These are phyloP conservation scores for Picus viridis DNA, from an alignment of 2,797 vertebrate genomes.

Conservation along the genomic window DNA sequence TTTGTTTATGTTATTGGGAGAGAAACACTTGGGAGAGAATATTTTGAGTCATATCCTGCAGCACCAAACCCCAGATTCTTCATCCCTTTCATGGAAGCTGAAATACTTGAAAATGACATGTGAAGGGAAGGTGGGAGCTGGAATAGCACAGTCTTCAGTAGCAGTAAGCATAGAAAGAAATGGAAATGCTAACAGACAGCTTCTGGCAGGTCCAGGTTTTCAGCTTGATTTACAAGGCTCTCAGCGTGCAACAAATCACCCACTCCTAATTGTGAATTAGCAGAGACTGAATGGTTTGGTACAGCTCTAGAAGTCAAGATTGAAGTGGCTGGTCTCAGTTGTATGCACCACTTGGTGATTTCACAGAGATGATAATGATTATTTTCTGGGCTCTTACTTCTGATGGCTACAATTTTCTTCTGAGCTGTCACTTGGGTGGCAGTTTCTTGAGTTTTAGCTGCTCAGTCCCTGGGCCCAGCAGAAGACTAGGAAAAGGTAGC, in stretches of 20 bases:
- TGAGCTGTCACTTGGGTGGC: neutral
- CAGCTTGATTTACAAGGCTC: neutral
- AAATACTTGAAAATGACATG: neutral
- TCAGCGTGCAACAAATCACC: neutral
- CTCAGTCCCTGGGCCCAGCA: neutral
- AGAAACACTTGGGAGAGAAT: neutral
- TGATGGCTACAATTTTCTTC: neutral
- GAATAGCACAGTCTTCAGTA: neutral
- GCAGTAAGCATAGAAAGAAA: neutral
- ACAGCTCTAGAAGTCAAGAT: neutral
- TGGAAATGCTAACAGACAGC: neutral
- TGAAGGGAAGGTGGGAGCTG: neutral
- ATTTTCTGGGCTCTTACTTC: neutral
- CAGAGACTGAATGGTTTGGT: neutral
- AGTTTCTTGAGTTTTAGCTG: neutral
- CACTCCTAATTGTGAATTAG: slow-evolving; percentile 4
- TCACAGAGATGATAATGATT: neutral
- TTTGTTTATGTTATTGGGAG: neutral
- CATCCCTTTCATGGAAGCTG: neutral
- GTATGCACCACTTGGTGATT: neutral
- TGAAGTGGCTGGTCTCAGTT: neutral
- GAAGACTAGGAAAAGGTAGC: neutral
- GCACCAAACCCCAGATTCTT: neutral
- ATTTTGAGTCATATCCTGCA: neutral
- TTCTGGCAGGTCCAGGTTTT: neutral